Base-by-base conservation (phyloP, 1,140 invertebrate genomes). In the Augochlora pura region DNA sequence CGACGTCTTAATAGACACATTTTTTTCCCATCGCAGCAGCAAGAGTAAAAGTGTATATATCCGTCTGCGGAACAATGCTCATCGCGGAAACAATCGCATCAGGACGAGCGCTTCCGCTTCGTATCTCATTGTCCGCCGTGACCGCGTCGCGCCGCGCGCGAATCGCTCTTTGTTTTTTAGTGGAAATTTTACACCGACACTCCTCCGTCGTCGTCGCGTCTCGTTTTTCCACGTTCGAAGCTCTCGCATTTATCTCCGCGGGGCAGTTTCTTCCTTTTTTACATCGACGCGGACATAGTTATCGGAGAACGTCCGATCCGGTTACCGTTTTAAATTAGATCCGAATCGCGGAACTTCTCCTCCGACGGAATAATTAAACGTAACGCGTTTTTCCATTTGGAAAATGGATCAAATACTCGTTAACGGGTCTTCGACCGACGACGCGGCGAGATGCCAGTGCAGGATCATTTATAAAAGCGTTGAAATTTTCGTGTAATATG, bases 101-200 rank as follows among this genome's bases (percentile, higher is more conserved):
- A 8, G 25, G 14, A 23, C 8, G 12, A 23, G 46, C 16, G 38
- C 60, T 59, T 69, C 16, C 32, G 9, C 12, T 18, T 52, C 38
- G 27, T 52, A 71, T 49, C 25, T 0, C 25, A 8, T 32, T 12
- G 27, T 42, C 18, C 46, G 49, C 27, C 21, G 2, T n/a, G 23
- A 27, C 12, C 10, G n/a, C 16, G 6, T 3, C 16, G 16, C 12
- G 14, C 57, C 10, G 67, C 14, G 67, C 21, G 21, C 16, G 38
- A 27, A 38, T 32, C 38, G 12, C 23, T 52, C 46, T 52, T 54
- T 71, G 67, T 54, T 63, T 77, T n/a, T 54, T 63, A 27, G 8
- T 54, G 2, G 32, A 5, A 52, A 77, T 77, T 71, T 38, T n/a
- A 60, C n/a, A 32, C 67, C 14, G 10, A n/a, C 32, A 25, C 16